These are phyloP conservation scores for Muscidifurax raptorellus DNA, from an alignment of 1,140 invertebrate genomes.

Conservation along the genomic window DNA sequence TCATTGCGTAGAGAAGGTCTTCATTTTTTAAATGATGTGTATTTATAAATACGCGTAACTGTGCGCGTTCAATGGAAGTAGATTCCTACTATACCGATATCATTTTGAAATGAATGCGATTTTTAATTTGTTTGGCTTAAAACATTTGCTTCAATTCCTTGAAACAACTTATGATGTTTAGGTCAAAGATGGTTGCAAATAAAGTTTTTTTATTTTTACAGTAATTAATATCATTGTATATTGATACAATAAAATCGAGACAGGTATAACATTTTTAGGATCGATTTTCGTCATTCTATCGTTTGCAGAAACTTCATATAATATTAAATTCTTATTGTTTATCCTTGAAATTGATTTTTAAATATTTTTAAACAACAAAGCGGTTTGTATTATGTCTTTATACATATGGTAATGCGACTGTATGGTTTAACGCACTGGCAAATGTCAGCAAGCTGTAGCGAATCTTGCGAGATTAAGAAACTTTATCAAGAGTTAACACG, in stretches of 20 bases:
- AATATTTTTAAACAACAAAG: neutral
- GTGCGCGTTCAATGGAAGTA: neutral
- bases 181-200: too few relatives aligned
- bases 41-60: neutral
- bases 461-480: conserved; percentile 50
- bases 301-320: too few relatives aligned
- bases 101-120: neutral
- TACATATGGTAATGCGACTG: neutral
- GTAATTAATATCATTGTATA: too few relatives aligned
- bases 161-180: too few relatives aligned
- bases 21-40: neutral
- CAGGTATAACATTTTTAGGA: too few relatives aligned
- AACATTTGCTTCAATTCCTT: too few relatives aligned
- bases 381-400: neutral
- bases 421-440: neutral
- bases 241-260: too few relatives aligned
- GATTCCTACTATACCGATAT: neutral
- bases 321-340: too few relatives aligned
- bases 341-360: too few relatives aligned
- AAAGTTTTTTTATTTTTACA: too few relatives aligned
- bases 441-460: conserved; percentile 17
- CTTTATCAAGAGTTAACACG: conserved; percentile 54
- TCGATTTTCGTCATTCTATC: too few relatives aligned
- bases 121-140: too few relatives aligned
- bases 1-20: neutral